phyloP scores from a whole-genome alignment of 1,140 invertebrate species.

The Drosophila murphyi region DNA sequence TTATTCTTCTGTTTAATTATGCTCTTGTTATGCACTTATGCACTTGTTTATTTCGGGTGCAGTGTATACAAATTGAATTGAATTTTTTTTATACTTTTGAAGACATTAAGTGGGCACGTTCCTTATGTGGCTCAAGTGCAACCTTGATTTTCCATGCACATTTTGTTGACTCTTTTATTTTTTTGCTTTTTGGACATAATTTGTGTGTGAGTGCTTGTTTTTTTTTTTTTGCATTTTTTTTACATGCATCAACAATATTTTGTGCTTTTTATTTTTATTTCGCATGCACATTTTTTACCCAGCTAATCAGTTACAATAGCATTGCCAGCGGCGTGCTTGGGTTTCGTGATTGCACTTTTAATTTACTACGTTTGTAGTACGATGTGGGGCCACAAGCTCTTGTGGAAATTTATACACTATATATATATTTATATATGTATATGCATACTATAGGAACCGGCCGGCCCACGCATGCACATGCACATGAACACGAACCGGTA shows the following conservation, averaged over 20 bases:
- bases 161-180: conserved; percentile 38
- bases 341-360: conserved; percentile 75
- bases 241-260: conserved; percentile 70
- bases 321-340: conserved; percentile 57
- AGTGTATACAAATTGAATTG: conserved; percentile 4
- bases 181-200: conserved; percentile 28
- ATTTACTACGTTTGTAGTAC: conserved; percentile 69
- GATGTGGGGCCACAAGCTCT: conserved; percentile 5
- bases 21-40: neutral
- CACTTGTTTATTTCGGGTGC: neutral
- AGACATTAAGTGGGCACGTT: conserved; percentile 58
- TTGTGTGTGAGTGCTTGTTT: neutral
- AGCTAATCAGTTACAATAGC: conserved; percentile 76
- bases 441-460: conserved; percentile 48
- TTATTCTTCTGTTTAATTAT: neutral
- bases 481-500: conserved; percentile 57
- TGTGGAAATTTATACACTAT: conserved; percentile 12
- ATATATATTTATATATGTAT: conserved; percentile 22
- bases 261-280: conserved; percentile 42
- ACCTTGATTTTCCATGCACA: conserved; percentile 72
- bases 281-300: conserved; percentile 52
- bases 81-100: conserved; percentile 5
- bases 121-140: conserved; percentile 59
- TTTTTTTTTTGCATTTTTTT: conserved; percentile 46
- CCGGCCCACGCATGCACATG: conserved; percentile 69